Conservation (phyloP, 2,113 vertebrate genomes). For the Heteronetta atricapilla region DNA sequence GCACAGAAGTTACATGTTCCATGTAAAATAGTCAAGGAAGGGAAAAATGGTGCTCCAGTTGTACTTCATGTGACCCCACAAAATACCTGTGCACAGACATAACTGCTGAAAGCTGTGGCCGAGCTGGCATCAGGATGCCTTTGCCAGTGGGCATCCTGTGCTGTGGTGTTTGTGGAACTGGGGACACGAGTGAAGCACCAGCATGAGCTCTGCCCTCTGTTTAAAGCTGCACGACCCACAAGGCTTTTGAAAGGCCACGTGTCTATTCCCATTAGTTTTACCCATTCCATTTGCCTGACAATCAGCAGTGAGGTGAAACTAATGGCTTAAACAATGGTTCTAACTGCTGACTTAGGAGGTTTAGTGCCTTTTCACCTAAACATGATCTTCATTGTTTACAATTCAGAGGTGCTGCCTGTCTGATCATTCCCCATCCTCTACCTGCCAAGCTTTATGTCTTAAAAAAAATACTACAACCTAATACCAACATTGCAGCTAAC, state of each 20-base stretch:
- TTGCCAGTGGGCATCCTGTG: not conserved
- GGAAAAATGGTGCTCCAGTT: not conserved
- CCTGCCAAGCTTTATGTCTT: not conserved
- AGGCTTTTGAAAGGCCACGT: not conserved
- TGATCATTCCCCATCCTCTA: not conserved
- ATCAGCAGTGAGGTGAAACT: not conserved
- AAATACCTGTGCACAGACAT: not conserved
- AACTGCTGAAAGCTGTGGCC: not conserved
- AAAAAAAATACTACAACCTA: not conserved
- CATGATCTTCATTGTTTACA: not conserved
- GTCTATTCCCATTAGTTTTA: not conserved
- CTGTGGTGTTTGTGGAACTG: not conserved
- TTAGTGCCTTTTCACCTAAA: not conserved
- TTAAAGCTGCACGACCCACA: not conserved
- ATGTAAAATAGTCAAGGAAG: not conserved
- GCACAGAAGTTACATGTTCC: not conserved
- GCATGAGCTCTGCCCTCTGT: accelerated
- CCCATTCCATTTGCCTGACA: not conserved
- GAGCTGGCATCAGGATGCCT: not conserved
- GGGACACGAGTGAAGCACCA: not conserved
- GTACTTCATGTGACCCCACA: not conserved
- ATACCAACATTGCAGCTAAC: not conserved
- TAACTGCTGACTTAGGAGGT: not conserved
- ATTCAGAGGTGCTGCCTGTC: not conserved
- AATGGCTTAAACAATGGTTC: not conserved